phyloP scores from a whole-genome alignment of 2,888 invertebrate genomes.

The Physocephala rufipes region DNA sequence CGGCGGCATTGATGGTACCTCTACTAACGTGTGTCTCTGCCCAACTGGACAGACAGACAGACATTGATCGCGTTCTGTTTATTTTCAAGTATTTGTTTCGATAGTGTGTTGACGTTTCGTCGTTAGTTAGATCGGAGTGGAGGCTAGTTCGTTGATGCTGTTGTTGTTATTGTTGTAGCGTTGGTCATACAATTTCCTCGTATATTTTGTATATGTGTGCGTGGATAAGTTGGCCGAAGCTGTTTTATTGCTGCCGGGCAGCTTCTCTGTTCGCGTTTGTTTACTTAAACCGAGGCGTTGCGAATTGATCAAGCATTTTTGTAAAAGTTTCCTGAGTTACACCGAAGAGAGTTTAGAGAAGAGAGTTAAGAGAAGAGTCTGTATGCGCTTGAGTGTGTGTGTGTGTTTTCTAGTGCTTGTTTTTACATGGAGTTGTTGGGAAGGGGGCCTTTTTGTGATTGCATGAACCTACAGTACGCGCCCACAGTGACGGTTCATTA shows the following conservation, averaged over 20 bases:
- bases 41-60: too few relatives aligned
- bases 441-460: not conserved
- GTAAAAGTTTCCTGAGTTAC: too few relatives aligned
- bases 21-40: not conserved
- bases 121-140: not conserved
- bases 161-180: constrained; percentile 8
- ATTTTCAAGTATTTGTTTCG: not conserved
- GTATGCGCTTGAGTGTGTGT: not conserved
- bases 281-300: not conserved
- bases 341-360: too few relatives aligned
- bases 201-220: not conserved
- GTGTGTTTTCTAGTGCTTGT: too few relatives aligned
- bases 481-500: not conserved
- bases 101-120: not conserved
- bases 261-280: constrained; percentile 14
- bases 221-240: not conserved
- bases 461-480: not conserved
- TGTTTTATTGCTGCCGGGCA: not conserved
- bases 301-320: not conserved
- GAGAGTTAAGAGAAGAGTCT: not conserved
- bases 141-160: constrained; percentile 1
- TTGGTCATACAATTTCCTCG: too few relatives aligned
- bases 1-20: too few relatives aligned
- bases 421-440: constrained; percentile 5
- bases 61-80: constrained; percentile 16